These are phyloP conservation scores for Trimorus sp. DNA, from an alignment of 2,888 invertebrate genomes.

Conservation along the genomic window DNA sequence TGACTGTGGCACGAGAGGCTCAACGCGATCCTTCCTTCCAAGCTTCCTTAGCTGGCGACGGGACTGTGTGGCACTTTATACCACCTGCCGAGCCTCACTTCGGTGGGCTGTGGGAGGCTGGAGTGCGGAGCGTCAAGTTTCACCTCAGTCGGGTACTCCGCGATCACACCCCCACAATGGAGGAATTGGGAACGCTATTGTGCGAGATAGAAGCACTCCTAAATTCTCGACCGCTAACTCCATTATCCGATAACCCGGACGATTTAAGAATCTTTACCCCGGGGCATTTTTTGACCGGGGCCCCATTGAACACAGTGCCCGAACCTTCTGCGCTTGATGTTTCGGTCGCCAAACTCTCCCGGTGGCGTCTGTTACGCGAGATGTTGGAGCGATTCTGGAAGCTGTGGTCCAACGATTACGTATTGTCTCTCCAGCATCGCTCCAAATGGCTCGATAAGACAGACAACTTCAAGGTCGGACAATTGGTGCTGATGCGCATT, in stretches of 20 bases:
- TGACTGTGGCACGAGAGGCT: not conserved
- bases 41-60: not conserved
- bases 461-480: conserved; percentile 13
- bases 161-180: not conserved
- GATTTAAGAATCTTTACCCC: not conserved
- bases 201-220: conserved; percentile 2
- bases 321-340: not conserved
- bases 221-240: not conserved
- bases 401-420: conserved; percentile 11
- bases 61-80: not conserved
- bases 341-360: not conserved
- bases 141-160: not conserved
- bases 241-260: not conserved
- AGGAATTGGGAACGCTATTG: not conserved
- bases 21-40: not conserved
- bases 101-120: conserved; percentile 9
- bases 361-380: conserved; percentile 9
- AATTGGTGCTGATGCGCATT: conserved; percentile 14
- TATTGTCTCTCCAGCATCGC: conserved; percentile 10
- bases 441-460: not conserved
- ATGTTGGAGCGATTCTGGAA: conserved; percentile 15
- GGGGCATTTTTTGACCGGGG: not conserved
- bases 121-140: conserved; percentile 1
- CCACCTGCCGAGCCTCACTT: not conserved
- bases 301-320: not conserved